Evolutionary conservation across 2,113 vertebrate genomes (phyloP).

Genomic region (Syngnathus floridae): DNA sequence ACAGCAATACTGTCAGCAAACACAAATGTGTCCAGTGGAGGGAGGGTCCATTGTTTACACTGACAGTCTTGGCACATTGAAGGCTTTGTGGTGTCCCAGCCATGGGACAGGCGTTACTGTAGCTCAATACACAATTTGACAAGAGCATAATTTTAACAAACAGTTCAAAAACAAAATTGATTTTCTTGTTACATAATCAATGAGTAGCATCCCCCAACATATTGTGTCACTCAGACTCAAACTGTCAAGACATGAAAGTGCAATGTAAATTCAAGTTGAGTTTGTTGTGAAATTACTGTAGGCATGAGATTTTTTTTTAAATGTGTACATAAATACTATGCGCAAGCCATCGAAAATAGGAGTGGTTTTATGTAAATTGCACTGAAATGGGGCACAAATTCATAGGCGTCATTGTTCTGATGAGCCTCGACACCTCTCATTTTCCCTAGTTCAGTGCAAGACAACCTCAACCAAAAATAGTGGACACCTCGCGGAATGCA

Average conservation of each 20-base stretch:
- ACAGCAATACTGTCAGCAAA: neutral
- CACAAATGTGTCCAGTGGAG: neutral
- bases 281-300: neutral
- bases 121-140: neutral
- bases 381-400: neutral
- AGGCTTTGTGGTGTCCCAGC: conserved; percentile 36
- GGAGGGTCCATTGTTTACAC: conserved; percentile 16
- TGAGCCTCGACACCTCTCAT: neutral
- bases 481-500: neutral
- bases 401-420: neutral
- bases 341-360: neutral
- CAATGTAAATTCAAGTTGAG: neutral
- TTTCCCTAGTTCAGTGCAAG: neutral
- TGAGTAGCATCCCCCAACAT: neutral
- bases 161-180: neutral
- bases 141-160: conserved; percentile 6
- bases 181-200: neutral
- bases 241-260: conserved; percentile 15
- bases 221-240: neutral
- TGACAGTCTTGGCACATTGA: conserved; percentile 20
- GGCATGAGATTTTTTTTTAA: neutral
- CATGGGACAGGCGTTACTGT: conserved; percentile 16
- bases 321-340: neutral
- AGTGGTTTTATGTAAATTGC: neutral
- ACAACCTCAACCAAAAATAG: neutral